phyloP scores from a whole-genome alignment of 2,113 vertebrate species.

The Collichthys lucidus region DNA sequence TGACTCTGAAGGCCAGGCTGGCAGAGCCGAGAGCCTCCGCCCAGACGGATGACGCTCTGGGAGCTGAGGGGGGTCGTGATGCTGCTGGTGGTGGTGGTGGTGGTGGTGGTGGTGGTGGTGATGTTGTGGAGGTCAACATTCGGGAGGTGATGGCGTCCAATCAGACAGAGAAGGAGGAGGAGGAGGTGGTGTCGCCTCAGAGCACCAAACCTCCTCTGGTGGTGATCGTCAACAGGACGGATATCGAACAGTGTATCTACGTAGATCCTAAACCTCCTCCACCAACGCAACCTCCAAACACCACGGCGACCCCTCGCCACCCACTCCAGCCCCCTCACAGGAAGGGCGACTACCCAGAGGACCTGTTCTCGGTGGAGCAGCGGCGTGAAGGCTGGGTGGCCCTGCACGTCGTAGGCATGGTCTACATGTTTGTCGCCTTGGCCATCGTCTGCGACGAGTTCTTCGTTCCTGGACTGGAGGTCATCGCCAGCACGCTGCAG shows the following conservation, averaged over 20 bases:
- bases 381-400: constrained; percentile 89
- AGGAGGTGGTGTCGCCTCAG: not conserved
- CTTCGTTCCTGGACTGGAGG: constrained; percentile 92
- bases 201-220: constrained; percentile 46
- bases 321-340: constrained; percentile 46
- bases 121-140: constrained; percentile 42
- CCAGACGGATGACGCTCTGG: not conserved
- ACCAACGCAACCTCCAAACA: not conserved
- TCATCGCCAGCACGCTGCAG: constrained; percentile 88
- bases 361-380: constrained; percentile 91
- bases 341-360: constrained; percentile 89
- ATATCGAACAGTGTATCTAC: constrained; percentile 85
- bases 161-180: constrained; percentile 40
- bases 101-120: constrained; percentile 4
- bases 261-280: constrained; percentile 80
- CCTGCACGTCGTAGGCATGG: constrained; percentile 91
- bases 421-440: constrained; percentile 93
- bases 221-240: constrained; percentile 73
- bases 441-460: constrained; percentile 96
- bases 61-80: constrained; percentile 1
- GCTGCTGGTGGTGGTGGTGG: not conserved
- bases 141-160: constrained; percentile 53
- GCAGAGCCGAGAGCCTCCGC: constrained; percentile 64
- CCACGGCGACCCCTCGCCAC: constrained; percentile 18
- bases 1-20: constrained; percentile 77